Conservation (phyloP, 2,113 vertebrate genomes). For the Rissa tridactyla region DNA sequence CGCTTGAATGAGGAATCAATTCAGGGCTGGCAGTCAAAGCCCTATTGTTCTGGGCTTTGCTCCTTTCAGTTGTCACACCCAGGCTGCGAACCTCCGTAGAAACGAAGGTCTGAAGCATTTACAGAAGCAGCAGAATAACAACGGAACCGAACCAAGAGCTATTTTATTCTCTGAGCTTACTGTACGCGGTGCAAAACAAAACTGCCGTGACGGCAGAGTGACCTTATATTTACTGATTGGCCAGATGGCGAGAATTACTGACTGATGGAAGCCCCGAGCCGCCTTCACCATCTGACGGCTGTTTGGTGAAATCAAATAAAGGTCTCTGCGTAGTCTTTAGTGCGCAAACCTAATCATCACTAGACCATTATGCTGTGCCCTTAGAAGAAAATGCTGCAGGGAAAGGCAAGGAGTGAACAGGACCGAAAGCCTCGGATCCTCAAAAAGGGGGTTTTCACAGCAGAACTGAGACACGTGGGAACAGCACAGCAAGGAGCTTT, state of each 20-base stretch:
- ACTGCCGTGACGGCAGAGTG: not conserved
- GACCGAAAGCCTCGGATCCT: not conserved
- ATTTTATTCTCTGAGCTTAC: not conserved
- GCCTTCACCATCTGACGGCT: slow-evolving; percentile 24
- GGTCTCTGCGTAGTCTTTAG: not conserved
- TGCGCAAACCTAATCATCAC: not conserved
- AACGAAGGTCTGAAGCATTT: not conserved
- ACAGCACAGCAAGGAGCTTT: not conserved
- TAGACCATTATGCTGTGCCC: not conserved
- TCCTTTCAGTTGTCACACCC: slow-evolving; percentile 19
- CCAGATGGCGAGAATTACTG: slow-evolving; percentile 54
- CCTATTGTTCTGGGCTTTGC: slow-evolving; percentile 2
- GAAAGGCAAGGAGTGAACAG: not conserved
- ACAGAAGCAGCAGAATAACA: not conserved
- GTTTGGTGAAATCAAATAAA: not conserved
- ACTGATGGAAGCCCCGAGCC: slow-evolving; percentile 29
- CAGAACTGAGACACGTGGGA: not conserved
- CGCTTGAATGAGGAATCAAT: not conserved
- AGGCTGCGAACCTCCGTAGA: not conserved
- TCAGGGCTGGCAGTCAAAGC: not conserved
- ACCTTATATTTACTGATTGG: slow-evolving; percentile 46
- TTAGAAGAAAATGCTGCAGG: slow-evolving; percentile 1
- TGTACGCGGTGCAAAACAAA: not conserved
- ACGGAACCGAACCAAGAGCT: not conserved
- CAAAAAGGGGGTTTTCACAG: not conserved